phyloP scores from a whole-genome alignment of 2,113 vertebrate species.

The Felis catus region F.catus_Fca126_mat1.0 CM031424.1:28189501-28190000 shows the following conservation, averaged over 20 bases:
- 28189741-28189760: background rate
- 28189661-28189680: background rate
- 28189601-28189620: background rate
- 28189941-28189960: accelerated
- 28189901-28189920: background rate
- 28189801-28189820: conserved; percentile 41
- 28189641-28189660: background rate
- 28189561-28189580: background rate
- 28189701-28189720: background rate
- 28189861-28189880: background rate
- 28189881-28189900: background rate
- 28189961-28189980: background rate
- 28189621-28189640: background rate
- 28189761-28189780: background rate
- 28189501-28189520: background rate
- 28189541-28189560: accelerated
- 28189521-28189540: background rate
- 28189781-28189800: background rate
- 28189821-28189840: background rate
- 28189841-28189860: background rate
- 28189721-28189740: conserved; percentile 13
- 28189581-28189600: accelerated
- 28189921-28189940: background rate
- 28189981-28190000: background rate
- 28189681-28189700: background rate